Evolutionary conservation across 2,797 vertebrate species (phyloP), one percentile per base, ranked within the genome.

Genomic region (Ciconia nigra): DNA sequence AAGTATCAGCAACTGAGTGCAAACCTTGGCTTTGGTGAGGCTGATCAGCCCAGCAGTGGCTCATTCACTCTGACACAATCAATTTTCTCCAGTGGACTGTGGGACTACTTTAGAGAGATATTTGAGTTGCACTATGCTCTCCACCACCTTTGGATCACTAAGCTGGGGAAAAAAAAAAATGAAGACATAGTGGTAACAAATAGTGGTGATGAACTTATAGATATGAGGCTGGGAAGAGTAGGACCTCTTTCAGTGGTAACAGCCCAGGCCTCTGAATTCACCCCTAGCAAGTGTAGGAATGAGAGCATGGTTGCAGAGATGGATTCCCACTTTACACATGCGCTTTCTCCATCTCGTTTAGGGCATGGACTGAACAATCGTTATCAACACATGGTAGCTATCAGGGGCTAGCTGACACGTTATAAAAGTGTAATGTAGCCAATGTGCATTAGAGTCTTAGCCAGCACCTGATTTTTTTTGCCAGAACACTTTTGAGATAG

Each of bases 41-140:
- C 94, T 97, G 94, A 94, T 97, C 97, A 98, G 91, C 82, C 82
- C 91, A n/a, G 37, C 81, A 91, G 83, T 35, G 44, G 61, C 93
- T 97, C 96, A 95, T 97, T 97, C 65, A 19, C 90, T 97, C 89
- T 41, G 67, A 97, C 96, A 97, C 91, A 94, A 96, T 95, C 96
- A 80, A 94, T 97, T 96, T 97, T 98, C 88, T 96, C 89, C 82
- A 78, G 84, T 10, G 8, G 84, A 95, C 33, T 8, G 94, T 93
- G 72, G 15, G 49, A 95, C 72, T 87, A 82, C 87, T 95, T 96
- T 79, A 90, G 25, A 86, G 87, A 96, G 70, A 92, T 70, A 39
- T 33, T 42, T 39, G 19, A 95, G 79, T 93, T 96, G 81, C 28
- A 29, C 78, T 83, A 62, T 73, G 76, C 59, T 96, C 88, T 97